These are phyloP conservation scores for Alfaro cultratus DNA, from an alignment of 2,797 vertebrate species.

Conservation along the genomic window DNA sequence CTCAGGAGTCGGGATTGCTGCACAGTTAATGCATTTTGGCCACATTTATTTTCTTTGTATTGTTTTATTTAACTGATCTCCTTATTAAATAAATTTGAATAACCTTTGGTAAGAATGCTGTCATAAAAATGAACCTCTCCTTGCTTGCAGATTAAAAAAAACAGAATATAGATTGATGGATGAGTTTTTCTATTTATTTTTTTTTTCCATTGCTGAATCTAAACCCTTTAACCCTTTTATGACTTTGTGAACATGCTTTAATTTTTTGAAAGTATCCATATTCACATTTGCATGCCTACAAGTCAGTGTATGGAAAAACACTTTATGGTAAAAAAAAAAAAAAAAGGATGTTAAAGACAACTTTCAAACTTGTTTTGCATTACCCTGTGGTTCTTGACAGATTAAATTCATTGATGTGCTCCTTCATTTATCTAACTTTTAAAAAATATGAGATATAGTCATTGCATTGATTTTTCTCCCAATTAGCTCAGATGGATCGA, in stretches of 20 bases:
- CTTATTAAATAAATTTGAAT: neutral
- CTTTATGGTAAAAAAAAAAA: too few species aligned
- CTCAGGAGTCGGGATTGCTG: neutral
- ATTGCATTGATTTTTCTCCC: constrained; percentile 57
- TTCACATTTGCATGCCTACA: neutral
- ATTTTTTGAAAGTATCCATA: neutral
- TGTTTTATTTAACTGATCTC: neutral
- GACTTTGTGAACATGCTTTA: neutral
- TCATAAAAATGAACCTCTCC: neutral
- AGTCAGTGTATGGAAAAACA: neutral
- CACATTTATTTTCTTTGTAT: neutral
- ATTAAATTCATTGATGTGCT: constrained; percentile 53
- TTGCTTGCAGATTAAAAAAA: neutral
- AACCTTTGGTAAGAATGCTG: neutral
- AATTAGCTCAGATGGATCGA: constrained; percentile 57
- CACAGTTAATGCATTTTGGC: neutral
- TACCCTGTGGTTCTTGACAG: constrained; percentile 29
- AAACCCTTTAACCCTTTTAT: neutral
- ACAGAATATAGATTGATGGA: neutral
- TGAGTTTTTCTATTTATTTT: neutral
- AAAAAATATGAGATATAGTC: constrained; percentile 46
- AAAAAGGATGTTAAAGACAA: neutral
- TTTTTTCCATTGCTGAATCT: neutral
- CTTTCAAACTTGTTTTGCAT: neutral
- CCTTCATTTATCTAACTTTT: constrained; percentile 40